Evolutionary conservation across 2,888 invertebrate species (phyloP), one percentile per base, ranked within the genome.

Genomic region (Stenurella melanura): DNA sequence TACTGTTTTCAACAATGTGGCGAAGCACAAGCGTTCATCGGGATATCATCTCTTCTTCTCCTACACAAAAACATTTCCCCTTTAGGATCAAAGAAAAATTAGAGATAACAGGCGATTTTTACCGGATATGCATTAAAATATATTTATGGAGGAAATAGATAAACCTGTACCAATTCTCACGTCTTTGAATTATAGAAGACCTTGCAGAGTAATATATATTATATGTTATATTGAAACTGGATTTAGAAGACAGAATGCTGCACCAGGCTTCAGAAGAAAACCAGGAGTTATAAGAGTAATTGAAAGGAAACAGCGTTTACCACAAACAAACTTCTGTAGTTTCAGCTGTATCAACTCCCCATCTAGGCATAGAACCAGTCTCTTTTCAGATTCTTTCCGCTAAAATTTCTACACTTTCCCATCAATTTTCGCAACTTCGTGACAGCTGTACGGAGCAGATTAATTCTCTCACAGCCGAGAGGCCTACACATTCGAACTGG

Each of bases 11-110:
- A 87, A 88, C 77, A 89, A 89, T 72, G 77, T 81, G 38, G 75
- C 80, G 12, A 78, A 80, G 21, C 77, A 82, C 34, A 75, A 77
- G n/a, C 69, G 76, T 30, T 71, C 81, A 6, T 77, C 82, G 21
- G 87, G 88, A 69, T 90, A 89, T 78, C 90, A 90, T 79, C 85
- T 85, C 19, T 89, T 87, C 80, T 89, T 89, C 75, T 85, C 88
- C 12, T 89, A 86, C 75, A 87, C 89, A 5, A 88, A 86, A 82
- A 81, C 83, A 0, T 86, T 85, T 76, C 89, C 89, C 4, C 75
- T 89, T 15, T 90, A 85, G 84, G 89, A 90, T 76, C 80, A 85
- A 73, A 82, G 87, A 73, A 89, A 88, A 78, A 80, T 71, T 15
- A 86, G 86, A 70, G 88, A 89, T 69, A 89, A 90, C 75, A 82